Conservation (phyloP, 1,140 invertebrate species). For the Coenobita brevimanus region DNA sequence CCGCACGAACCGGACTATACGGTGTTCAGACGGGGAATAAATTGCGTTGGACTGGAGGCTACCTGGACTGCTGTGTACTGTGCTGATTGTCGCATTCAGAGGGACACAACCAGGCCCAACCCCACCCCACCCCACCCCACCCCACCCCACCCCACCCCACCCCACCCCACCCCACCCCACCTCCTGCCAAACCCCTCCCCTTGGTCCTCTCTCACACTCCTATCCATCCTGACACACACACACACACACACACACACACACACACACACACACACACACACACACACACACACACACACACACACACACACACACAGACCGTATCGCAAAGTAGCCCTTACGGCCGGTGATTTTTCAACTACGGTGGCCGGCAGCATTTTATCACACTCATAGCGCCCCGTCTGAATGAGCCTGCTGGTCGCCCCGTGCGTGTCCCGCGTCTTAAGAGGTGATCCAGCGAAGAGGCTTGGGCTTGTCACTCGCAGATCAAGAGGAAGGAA, state of each 20-base stretch:
- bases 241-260: too few species aligned
- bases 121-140: neutral
- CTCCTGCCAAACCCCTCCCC: neutral
- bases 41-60: conserved; percentile 40
- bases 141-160: neutral
- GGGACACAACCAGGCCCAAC: neutral
- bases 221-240: too few species aligned
- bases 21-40: conserved; percentile 41
- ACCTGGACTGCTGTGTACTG: conserved; percentile 34
- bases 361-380: conserved; percentile 52
- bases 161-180: neutral
- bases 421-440: conserved; percentile 49
- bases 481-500: too few species aligned
- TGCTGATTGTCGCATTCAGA: conserved; percentile 62
- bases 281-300: too few species aligned
- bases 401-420: conserved; percentile 45
- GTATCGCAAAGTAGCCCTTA: conserved; percentile 57
- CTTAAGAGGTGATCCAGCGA: too few species aligned
- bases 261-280: too few species aligned
- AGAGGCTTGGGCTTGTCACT: too few species aligned
- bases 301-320: neutral
- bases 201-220: too few species aligned
- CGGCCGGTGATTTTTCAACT: conserved; percentile 59
- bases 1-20: conserved; percentile 35
- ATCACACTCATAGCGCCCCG: conserved; percentile 43